Evolutionary conservation across 1,140 invertebrate species (phyloP).

Genomic region (Semibalanus balanoides): DNA sequence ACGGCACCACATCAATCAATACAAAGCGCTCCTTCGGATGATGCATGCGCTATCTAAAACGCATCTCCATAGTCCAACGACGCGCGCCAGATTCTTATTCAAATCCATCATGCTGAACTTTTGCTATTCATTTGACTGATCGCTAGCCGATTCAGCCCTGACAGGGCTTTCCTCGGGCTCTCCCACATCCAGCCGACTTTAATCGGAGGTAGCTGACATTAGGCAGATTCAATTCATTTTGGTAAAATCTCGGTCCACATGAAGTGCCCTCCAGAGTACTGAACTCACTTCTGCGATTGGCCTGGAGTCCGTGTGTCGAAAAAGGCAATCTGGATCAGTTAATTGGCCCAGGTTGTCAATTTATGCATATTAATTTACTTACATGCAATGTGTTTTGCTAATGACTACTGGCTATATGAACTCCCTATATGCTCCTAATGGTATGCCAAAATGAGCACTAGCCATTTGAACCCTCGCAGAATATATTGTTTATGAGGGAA

Average conservation of each 20-base stretch:
- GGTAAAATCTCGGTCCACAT: not conserved
- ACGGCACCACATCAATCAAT: not conserved
- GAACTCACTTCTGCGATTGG: not conserved
- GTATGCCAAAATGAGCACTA: no score
- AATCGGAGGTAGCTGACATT: not conserved
- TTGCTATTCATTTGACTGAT: conserved; percentile 1
- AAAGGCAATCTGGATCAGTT: no score
- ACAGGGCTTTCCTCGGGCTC: not conserved
- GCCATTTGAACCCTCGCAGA: no score
- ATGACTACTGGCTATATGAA: no score
- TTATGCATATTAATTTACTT: no score
- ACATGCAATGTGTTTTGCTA: no score
- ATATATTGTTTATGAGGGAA: no score
- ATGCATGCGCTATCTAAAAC: not conserved
- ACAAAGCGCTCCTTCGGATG: not conserved
- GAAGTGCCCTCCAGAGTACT: not conserved
- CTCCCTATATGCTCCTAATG: no score
- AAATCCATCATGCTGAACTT: not conserved
- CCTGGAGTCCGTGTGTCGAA: no score
- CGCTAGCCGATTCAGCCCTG: not conserved
- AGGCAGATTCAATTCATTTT: conserved; percentile 1
- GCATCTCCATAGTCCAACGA: not conserved
- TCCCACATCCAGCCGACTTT: not conserved
- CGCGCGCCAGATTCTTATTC: not conserved
- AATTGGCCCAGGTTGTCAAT: no score